These are phyloP conservation scores for Tarsius wallacei DNA, from an alignment of 2,797 vertebrate genomes.

Conservation along the genomic window DNA sequence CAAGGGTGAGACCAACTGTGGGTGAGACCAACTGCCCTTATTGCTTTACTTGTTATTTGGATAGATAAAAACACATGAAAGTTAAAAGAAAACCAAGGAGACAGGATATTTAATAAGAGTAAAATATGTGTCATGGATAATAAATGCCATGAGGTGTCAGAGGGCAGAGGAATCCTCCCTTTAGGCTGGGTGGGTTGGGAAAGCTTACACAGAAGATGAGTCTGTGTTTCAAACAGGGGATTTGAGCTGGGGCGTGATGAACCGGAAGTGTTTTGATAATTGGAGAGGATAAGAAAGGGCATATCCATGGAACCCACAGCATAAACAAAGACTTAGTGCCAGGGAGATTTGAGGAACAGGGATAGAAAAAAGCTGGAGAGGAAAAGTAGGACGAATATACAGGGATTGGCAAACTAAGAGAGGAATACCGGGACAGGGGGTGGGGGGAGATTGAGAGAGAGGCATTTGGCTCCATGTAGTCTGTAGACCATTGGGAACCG, in stretches of 20 bases:
- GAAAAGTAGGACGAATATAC: neutral
- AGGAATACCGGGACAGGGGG: neutral
- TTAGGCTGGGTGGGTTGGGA: neutral
- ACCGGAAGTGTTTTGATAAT: neutral
- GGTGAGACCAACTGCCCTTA: neutral
- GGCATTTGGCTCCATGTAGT: neutral
- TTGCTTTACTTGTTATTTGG: neutral
- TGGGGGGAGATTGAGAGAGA: neutral
- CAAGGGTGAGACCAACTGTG: neutral
- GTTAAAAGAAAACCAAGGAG: slow-evolving; percentile 31
- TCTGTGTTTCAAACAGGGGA: slow-evolving; percentile 7
- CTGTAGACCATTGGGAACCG: neutral
- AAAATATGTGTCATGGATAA: neutral
- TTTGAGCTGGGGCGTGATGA: neutral
- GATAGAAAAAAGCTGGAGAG: neutral
- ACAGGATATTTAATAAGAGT: neutral
- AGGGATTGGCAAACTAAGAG: neutral
- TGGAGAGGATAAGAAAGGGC: neutral
- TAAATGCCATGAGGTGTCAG: neutral
- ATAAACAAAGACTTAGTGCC: neutral
- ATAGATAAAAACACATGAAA: slow-evolving; percentile 25
- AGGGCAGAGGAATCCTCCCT: neutral
- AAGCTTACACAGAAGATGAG: neutral
- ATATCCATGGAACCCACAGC: neutral
- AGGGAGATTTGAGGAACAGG: neutral